Evolutionary conservation across 2,888 invertebrate species (phyloP).

Genomic region (Chalcosyrphus nemorum): DNA sequence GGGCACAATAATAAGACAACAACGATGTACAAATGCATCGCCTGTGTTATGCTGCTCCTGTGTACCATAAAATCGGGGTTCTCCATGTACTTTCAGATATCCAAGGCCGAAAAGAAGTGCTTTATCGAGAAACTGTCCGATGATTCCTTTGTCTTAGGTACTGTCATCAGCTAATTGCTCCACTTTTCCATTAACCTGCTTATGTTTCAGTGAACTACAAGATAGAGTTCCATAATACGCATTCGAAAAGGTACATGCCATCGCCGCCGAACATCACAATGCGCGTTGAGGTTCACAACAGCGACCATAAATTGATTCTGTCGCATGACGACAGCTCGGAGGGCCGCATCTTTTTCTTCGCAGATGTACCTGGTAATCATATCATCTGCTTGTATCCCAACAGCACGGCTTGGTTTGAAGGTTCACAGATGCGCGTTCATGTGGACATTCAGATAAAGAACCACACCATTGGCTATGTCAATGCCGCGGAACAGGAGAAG

Average conservation of each 20-base stretch:
- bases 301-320: constrained; percentile 95
- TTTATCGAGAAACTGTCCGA: constrained; percentile 99
- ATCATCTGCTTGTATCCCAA: constrained; percentile 99
- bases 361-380: constrained; percentile 98
- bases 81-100: constrained; percentile 98
- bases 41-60: constrained; percentile 82
- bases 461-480: constrained; percentile 98
- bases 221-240: constrained; percentile 97
- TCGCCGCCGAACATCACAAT: constrained; percentile 98
- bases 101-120: constrained; percentile 99
- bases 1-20: constrained; percentile 1
- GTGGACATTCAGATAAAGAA: constrained; percentile 99
- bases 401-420: constrained; percentile 98
- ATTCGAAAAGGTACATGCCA: constrained; percentile 97
- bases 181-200: background rate
- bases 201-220: constrained; percentile 94
- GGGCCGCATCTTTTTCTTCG: constrained; percentile 96
- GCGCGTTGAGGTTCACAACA: constrained; percentile 98
- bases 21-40: constrained; percentile 83
- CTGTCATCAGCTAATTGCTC: constrained; percentile 71
- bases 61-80: constrained; percentile 81
- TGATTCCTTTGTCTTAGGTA: constrained; percentile 98
- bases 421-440: constrained; percentile 96
- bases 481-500: constrained; percentile 98
- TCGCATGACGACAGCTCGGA: constrained; percentile 97